These are phyloP conservation scores for Eretmodus cyanostictus DNA, from an alignment of 2,113 vertebrate genomes.

Conservation along the genomic window DNA sequence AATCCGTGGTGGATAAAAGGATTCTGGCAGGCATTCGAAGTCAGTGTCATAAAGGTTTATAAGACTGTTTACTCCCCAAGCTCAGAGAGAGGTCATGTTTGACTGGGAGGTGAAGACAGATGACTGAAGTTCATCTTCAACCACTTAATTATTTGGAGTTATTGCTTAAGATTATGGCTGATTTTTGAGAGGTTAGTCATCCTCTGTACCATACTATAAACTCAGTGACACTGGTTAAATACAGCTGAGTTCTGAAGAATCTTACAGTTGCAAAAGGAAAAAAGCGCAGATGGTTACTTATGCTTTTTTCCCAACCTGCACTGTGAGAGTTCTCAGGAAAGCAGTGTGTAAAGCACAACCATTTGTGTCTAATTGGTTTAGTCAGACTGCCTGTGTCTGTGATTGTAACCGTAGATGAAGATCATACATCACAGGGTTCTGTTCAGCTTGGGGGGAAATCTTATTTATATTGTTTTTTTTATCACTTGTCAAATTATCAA, in stretches of 20 bases:
- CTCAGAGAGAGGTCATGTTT: conserved; percentile 19
- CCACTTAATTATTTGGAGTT: not conserved
- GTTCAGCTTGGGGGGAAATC: not conserved
- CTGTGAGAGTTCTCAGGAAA: not conserved
- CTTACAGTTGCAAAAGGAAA: not conserved
- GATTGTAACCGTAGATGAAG: not conserved
- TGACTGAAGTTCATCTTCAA: not conserved
- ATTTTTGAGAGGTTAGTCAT: not conserved
- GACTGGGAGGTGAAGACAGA: conserved; percentile 8
- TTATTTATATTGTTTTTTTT: not conserved
- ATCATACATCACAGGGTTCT: not conserved
- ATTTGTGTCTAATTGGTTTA: not conserved
- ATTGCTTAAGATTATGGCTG: not conserved
- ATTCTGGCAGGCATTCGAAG: not conserved
- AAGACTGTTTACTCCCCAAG: conserved; percentile 19
- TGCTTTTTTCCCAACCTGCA: not conserved
- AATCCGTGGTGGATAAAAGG: not conserved
- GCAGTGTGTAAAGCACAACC: not conserved
- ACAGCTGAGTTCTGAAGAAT: not conserved
- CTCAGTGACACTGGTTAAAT: not conserved
- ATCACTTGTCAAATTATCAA: not conserved
- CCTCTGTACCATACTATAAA: not conserved
- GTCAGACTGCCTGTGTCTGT: not conserved
- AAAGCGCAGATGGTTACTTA: not conserved
- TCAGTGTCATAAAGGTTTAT: conserved; percentile 30